phyloP scores from a whole-genome alignment of 1,140 invertebrate species.

The Drosophila sp. region DNA sequence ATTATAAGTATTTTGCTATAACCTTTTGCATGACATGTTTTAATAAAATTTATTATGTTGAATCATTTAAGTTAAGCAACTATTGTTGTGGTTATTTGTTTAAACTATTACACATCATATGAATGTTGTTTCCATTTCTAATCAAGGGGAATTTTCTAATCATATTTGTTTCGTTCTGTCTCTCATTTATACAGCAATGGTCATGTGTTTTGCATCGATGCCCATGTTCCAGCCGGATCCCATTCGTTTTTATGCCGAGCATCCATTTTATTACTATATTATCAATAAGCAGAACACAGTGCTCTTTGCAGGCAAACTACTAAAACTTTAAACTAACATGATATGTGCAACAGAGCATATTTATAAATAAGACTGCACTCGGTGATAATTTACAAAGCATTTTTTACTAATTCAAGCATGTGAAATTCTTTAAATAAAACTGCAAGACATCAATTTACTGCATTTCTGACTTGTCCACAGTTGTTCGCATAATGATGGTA shows the following conservation, averaged over 20 bases:
- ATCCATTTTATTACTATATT: slow-evolving; percentile 61
- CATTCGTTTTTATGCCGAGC: slow-evolving; percentile 42
- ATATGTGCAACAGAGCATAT: slow-evolving; percentile 10
- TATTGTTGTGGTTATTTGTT: neutral
- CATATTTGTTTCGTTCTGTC: slow-evolving; percentile 33
- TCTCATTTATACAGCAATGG: slow-evolving; percentile 38
- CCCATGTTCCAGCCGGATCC: slow-evolving; percentile 46
- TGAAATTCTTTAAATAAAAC: slow-evolving; percentile 17
- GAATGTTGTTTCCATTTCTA: neutral
- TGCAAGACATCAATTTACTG: neutral
- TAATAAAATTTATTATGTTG: neutral
- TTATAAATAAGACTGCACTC: slow-evolving; percentile 41
- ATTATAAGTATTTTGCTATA: neutral
- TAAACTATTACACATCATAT: neutral
- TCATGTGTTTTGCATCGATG: slow-evolving; percentile 47
- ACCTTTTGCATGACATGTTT: neutral
- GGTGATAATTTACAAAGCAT: slow-evolving; percentile 21
- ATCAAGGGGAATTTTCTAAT: slow-evolving; percentile 19
- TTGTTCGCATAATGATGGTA: slow-evolving; percentile 64
- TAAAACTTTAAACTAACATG: slow-evolving; percentile 10
- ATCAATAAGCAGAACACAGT: slow-evolving; percentile 22
- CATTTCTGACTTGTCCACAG: slow-evolving; percentile 38
- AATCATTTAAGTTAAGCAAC: neutral
- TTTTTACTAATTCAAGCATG: slow-evolving; percentile 46
- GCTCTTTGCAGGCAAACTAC: slow-evolving; percentile 50